A percentile compares a stretch with the other conserved stretches of the same genome.
phyloP scores from a whole-genome alignment of 53 echinoderm and acorn worm species.

The Crossaster papposus region DNA sequence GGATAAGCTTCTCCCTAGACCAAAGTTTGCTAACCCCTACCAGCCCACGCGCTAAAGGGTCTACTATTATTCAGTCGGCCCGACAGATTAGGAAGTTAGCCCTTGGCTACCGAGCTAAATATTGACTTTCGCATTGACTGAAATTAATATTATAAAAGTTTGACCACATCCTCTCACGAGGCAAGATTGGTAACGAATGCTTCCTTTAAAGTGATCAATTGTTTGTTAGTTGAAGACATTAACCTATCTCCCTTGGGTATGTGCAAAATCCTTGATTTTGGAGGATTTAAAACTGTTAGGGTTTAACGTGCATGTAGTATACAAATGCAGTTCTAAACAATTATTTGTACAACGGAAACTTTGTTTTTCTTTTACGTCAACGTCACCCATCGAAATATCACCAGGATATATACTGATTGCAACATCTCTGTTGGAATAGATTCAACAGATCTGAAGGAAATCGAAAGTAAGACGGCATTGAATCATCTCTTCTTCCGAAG shows the following conservation, averaged over 20 bases:
- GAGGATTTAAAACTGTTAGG: too few relatives aligned
- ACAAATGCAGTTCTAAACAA: too few relatives aligned
- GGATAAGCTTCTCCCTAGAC: neutral
- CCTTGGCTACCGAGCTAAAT: neutral
- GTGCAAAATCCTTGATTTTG: neutral
- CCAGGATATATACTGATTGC: neutral
- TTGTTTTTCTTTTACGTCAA: neutral
- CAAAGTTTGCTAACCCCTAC: neutral
- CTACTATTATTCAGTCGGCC: neutral
- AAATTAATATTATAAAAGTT: slow-evolving; percentile 6
- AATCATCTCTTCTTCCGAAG: neutral
- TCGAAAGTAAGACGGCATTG: neutral
- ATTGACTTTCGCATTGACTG: neutral
- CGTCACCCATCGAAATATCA: neutral
- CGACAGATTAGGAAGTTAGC: neutral
- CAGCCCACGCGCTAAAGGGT: neutral
- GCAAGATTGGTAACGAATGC: neutral
- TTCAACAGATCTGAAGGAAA: slow-evolving; percentile 1
- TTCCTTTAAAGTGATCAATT: neutral
- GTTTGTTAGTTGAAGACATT: neutral
- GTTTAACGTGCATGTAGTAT: too few relatives aligned
- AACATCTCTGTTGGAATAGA: neutral
- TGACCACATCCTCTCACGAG: neutral
- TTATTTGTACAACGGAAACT: too few relatives aligned
- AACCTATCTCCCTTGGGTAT: too few relatives aligned